phyloP scores from a whole-genome alignment of 2,113 vertebrate species.

The Lepus timidus region DNA sequence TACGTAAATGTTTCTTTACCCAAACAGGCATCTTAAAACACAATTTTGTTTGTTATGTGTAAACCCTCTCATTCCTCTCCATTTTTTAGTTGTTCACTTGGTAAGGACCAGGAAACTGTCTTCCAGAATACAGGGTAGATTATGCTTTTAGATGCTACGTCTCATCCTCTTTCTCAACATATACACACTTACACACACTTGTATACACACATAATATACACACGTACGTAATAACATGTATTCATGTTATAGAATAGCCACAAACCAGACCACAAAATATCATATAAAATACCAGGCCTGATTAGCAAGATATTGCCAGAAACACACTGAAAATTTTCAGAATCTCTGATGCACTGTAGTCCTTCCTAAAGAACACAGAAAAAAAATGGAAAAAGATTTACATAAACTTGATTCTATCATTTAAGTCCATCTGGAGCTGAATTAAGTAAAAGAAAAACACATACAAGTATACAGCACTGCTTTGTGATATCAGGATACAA shows the following conservation, averaged over 20 bases:
- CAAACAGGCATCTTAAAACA: not conserved
- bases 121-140: not conserved
- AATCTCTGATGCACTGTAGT: not conserved
- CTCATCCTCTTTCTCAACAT: constrained; percentile 7
- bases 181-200: not conserved
- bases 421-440: constrained; percentile 11
- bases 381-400: constrained; percentile 28
- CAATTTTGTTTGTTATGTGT: constrained; percentile 9
- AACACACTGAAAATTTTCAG: constrained; percentile 18
- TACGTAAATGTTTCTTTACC: constrained; percentile 43
- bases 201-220: not conserved
- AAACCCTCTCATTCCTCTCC: not conserved
- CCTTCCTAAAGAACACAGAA: not conserved
- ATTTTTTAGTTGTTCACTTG: not conserved
- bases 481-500: constrained; percentile 11
- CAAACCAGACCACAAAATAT: not conserved
- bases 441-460: constrained; percentile 11
- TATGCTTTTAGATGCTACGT: constrained; percentile 14
- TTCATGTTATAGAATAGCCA: not conserved
- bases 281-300: not conserved
- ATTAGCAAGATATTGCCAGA: constrained; percentile 30
- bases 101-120: not conserved
- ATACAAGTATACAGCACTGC: not conserved
- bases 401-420: constrained; percentile 25
- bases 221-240: not conserved